A percentile compares a stretch with the other conserved stretches of the same genome.
These are phyloP conservation scores for Amphiduros pacificus DNA, from an alignment of 2,888 invertebrate genomes.

Conservation along the genomic window DNA sequence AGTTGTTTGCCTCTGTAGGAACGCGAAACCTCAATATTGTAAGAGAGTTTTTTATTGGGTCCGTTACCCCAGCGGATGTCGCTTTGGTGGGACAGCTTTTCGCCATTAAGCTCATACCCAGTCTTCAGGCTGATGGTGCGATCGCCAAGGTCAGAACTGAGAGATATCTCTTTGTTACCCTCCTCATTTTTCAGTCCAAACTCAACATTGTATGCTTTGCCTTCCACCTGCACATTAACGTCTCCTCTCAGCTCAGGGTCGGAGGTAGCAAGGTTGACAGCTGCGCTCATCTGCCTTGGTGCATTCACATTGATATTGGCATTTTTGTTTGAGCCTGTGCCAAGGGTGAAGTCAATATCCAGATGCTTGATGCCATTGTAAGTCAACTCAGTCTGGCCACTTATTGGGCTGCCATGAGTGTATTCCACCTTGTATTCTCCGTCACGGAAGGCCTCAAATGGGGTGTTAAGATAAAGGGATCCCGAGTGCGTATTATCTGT, in stretches of 20 bases:
- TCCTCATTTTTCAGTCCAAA: not conserved
- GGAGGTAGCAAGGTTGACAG: too few relatives aligned
- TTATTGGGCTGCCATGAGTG: constrained; percentile 5
- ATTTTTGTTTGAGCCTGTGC: constrained; percentile 21
- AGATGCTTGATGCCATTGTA: not conserved
- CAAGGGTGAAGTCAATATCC: constrained; percentile 5
- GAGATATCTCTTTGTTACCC: not conserved
- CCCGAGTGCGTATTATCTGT: not conserved
- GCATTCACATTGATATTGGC: constrained; percentile 11
- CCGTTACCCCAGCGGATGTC: constrained; percentile 25
- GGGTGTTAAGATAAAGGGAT: constrained; percentile 4
- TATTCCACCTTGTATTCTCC: constrained; percentile 14
- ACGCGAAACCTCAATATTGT: constrained; percentile 24
- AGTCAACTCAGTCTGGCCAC: not conserved
- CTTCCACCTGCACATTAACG: too few relatives aligned
- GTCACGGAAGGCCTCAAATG: constrained; percentile 5
- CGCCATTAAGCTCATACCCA: constrained; percentile 7
- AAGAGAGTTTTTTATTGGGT: constrained; percentile 29
- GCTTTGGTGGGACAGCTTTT: constrained; percentile 14
- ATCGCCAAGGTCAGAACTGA: too few relatives aligned
- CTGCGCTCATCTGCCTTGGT: constrained; percentile 18
- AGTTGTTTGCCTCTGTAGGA: constrained; percentile 26
- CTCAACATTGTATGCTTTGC: not conserved
- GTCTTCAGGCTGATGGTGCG: constrained; percentile 14
- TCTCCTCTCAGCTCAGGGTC: too few relatives aligned